A percentile compares a stretch with the other conserved stretches of the same genome.
Conservation (phyloP, 2,888 invertebrate species). For the Himalopsyche tibetana region DNA sequence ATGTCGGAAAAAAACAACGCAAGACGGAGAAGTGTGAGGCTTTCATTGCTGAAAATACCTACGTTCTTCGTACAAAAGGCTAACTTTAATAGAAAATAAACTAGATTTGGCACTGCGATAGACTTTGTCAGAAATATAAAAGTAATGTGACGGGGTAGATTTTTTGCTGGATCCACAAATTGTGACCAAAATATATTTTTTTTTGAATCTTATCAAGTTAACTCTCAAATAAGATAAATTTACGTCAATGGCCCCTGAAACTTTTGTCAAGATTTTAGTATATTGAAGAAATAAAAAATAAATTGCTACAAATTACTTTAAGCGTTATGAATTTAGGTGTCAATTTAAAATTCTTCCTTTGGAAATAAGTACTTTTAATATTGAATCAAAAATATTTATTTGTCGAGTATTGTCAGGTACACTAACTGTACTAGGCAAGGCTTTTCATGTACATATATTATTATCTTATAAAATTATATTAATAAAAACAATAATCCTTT, state of each 20-base stretch:
- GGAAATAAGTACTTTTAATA: no score
- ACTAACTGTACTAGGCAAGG: no score
- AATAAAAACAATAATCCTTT: no score
- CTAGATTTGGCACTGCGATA: conserved; percentile 61
- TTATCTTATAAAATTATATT: no score
- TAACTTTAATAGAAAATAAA: conserved; percentile 66
- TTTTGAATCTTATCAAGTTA: neutral
- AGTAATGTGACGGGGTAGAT: neutral
- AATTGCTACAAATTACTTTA: no score
- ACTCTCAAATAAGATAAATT: neutral
- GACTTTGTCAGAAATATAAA: conserved; percentile 26
- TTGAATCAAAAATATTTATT: no score
- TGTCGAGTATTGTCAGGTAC: no score
- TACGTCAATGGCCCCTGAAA: neutral
- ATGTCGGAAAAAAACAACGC: conserved; percentile 50
- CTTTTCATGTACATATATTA: no score
- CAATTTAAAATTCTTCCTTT: no score
- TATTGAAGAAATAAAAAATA: neutral
- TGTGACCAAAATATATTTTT: neutral
- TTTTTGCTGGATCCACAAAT: neutral
- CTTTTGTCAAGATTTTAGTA: neutral
- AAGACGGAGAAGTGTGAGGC: conserved; percentile 17
- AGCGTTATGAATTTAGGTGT: no score
- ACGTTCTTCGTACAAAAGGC: conserved; percentile 48
- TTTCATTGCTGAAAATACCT: conserved; percentile 1